Percentiles rank a stretch among this genome's conserved stretches.
phyloP scores from a whole-genome alignment of 2,888 invertebrate genomes.

The Leucoptera coffeella region DNA sequence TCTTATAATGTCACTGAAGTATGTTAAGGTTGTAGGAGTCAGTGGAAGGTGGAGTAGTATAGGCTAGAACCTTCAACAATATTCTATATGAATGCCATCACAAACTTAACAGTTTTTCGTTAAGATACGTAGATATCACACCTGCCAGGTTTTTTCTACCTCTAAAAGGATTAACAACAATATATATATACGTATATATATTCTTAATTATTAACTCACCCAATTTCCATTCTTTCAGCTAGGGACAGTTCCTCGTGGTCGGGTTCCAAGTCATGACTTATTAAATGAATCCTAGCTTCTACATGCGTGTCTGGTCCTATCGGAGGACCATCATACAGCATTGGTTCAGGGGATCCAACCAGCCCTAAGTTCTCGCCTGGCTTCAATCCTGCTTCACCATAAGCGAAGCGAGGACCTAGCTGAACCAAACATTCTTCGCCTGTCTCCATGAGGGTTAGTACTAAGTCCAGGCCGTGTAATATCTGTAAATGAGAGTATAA shows the following conservation, averaged over 20 bases:
- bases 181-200: not conserved
- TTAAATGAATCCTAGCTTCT: constrained; percentile 65
- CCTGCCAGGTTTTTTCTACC: not conserved
- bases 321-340: constrained; percentile 36
- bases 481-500: constrained; percentile 21
- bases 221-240: constrained; percentile 64
- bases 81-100: too few species aligned
- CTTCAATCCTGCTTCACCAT: constrained; percentile 66
- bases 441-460: constrained; percentile 77
- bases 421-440: constrained; percentile 71
- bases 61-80: too few species aligned
- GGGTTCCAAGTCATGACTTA: constrained; percentile 60
- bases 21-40: too few species aligned
- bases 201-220: constrained; percentile 42
- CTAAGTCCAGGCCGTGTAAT: constrained; percentile 79
- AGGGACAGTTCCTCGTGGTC: constrained; percentile 62
- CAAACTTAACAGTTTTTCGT: too few species aligned
- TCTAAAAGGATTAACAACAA: not conserved
- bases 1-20: too few species aligned
- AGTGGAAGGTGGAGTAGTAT: too few species aligned
- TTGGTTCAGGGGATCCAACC: constrained; percentile 22
- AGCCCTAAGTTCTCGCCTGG: constrained; percentile 30
- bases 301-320: constrained; percentile 64
- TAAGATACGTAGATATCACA: too few species aligned
- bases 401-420: constrained; percentile 76